Evolutionary conservation across 2,888 invertebrate species (phyloP).

Genomic region (Lacanobia wlatinum): DNA sequence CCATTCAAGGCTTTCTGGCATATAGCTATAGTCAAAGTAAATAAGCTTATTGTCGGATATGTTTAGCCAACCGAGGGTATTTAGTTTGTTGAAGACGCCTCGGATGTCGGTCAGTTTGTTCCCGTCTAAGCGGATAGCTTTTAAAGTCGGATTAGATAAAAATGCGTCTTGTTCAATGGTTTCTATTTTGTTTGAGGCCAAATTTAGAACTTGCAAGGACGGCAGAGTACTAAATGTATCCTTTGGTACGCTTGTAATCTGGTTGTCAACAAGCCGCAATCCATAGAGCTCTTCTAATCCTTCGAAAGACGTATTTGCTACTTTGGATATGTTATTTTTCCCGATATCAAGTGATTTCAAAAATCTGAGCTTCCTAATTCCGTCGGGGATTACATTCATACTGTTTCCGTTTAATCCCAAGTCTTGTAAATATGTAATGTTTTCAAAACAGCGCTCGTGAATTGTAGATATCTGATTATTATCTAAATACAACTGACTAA

Average conservation of each 20-base stretch:
- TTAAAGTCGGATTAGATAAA: conserved; percentile 93
- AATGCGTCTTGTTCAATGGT: conserved; percentile 95
- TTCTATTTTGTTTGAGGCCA: conserved; percentile 94
- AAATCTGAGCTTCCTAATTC: conserved; percentile 92
- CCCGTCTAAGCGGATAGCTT: conserved; percentile 94
- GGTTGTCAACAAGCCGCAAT: conserved; percentile 95
- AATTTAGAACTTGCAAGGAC: conserved; percentile 94
- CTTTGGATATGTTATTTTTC: conserved; percentile 93
- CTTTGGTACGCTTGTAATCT: conserved; percentile 93
- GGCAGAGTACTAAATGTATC: conserved; percentile 94
- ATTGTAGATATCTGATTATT: conserved; percentile 93
- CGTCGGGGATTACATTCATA: conserved; percentile 92
- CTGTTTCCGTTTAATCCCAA: conserved; percentile 94
- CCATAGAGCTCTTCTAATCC: conserved; percentile 94
- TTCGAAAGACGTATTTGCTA: conserved; percentile 94
- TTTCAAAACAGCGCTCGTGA: conserved; percentile 93
- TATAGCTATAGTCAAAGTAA: conserved; percentile 95
- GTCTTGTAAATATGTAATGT: conserved; percentile 94
- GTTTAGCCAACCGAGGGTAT: conserved; percentile 94
- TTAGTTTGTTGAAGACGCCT: conserved; percentile 94
- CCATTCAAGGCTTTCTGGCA: conserved; percentile 94
- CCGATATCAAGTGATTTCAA: conserved; percentile 95
- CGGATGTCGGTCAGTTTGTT: conserved; percentile 94
- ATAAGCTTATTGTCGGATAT: conserved; percentile 94
- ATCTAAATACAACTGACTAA: conserved; percentile 94